Evolutionary conservation across 2,888 invertebrate genomes (phyloP), one percentile per base, ranked within the genome.

Genomic region (Helleia helle): DNA sequence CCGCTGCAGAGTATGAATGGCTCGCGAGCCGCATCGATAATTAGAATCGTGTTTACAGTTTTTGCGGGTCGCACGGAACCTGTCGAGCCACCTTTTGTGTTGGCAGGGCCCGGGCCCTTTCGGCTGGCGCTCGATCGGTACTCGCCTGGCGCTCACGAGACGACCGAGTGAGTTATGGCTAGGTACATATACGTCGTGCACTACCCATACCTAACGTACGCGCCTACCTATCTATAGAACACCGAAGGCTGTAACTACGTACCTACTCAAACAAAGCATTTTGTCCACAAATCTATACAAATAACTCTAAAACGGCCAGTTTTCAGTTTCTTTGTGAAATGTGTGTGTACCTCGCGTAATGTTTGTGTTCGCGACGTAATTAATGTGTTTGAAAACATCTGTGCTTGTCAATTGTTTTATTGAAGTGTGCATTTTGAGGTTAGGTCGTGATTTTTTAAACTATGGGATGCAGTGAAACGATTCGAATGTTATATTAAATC

Each of bases 261-360:
- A 71, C 66, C 69, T 70, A 71, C 70, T 79, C 79, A 73, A 80
- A 84, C 83, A 84, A 84, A 84, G 83, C 83, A 74, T 71, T 81
- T 71, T 65, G 72, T 70, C 68, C 72, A 70, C 71, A 68, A 73
- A 72, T 72, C 74, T 66, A 66, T 68, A 69, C 58, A 58, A 66
- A 11, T 63, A 60, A 60, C 62, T 55, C 59, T 59, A 62, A 62
- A 58, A 61, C 65, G 56, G 61, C 56, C 59, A 64, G 58, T 56
- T 60, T 58, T 66, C 59, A 60, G 62, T 65, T 71, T 66, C 71
- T 71, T 70, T 71, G 65, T 71, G 58, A 67, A 61, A 64, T 62
- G 58, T 57, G 60, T 59, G 55, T 64, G 56, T 57, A 56, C 58
- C 52, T 55, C 57, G 63, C 57, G 61, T 60, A 56, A 54, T 57